Evolutionary conservation across 2,888 invertebrate species (phyloP).

Genomic region (Mythimna lalbum): DNA sequence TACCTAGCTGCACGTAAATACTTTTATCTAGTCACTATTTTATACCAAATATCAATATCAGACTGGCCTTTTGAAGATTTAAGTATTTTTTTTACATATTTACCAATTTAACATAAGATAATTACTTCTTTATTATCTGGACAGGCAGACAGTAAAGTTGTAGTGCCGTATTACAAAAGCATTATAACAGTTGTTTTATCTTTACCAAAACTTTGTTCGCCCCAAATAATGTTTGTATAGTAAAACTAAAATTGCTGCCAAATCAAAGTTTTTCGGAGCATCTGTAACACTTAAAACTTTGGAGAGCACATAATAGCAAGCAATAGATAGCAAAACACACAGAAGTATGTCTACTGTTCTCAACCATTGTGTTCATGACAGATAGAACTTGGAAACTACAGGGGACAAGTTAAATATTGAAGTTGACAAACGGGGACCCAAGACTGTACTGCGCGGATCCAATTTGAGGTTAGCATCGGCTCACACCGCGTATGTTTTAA

Average conservation of each 20-base stretch:
- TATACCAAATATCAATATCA: slow-evolving; percentile 12
- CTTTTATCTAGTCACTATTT: not conserved
- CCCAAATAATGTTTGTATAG: slow-evolving; percentile 7
- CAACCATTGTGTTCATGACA: slow-evolving; percentile 78
- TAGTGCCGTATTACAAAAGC: not conserved
- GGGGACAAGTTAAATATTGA: slow-evolving; percentile 84
- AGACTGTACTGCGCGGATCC: slow-evolving; percentile 72
- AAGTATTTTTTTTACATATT: slow-evolving; percentile 19
- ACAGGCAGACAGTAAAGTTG: not conserved
- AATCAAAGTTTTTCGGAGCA: slow-evolving; percentile 61
- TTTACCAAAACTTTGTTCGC: slow-evolving; percentile 21
- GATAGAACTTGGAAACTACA: slow-evolving; percentile 77
- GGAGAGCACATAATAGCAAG: slow-evolving; percentile 63
- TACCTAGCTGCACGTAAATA: not conserved
- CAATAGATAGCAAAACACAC: slow-evolving; percentile 69
- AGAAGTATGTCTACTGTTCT: slow-evolving; percentile 69
- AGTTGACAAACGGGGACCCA: slow-evolving; percentile 81
- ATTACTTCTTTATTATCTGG: slow-evolving; percentile 13
- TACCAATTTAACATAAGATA: not conserved
- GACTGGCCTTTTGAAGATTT: slow-evolving; percentile 4
- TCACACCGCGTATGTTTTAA: slow-evolving; percentile 69
- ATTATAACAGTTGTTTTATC: slow-evolving; percentile 8
- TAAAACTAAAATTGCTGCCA: slow-evolving; percentile 36
- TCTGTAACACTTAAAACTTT: slow-evolving; percentile 65
- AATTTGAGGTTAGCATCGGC: slow-evolving; percentile 71